phyloP scores from a whole-genome alignment of 2,113 vertebrate species.

The Maccullochella peelii region DNA sequence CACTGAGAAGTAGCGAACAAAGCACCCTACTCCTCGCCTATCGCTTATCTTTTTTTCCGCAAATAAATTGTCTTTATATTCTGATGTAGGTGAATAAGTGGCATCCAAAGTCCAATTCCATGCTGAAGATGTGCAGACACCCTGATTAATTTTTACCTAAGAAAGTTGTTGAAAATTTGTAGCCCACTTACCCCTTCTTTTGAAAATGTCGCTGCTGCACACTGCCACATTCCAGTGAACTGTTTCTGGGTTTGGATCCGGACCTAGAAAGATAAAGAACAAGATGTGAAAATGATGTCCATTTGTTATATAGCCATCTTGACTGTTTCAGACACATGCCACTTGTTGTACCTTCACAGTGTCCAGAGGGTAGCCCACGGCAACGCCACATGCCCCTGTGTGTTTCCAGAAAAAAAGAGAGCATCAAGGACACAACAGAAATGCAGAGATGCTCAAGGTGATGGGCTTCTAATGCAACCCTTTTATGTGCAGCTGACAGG shows the following conservation, averaged over 20 bases:
- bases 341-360: constrained; percentile 73
- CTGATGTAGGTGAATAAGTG: not conserved
- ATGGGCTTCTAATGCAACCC: not conserved
- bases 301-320: too few species aligned
- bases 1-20: not conserved
- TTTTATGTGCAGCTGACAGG: constrained; percentile 4
- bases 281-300: accelerated
- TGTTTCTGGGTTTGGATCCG: constrained; percentile 81
- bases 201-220: constrained; percentile 60
- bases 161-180: not conserved
- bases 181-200: constrained; percentile 76
- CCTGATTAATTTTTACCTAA: not conserved
- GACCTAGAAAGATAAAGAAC: constrained; percentile 53
- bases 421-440: constrained; percentile 30
- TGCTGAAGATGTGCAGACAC: not conserved
- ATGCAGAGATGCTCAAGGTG: not conserved
- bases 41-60: not conserved
- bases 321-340: not conserved
- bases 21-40: not conserved
- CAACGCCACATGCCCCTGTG: constrained; percentile 77
- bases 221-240: constrained; percentile 78
- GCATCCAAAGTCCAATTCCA: not conserved
- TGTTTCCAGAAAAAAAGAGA: constrained; percentile 33
- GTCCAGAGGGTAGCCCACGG: constrained; percentile 79
- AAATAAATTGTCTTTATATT: not conserved